phyloP scores from a whole-genome alignment of 2,888 invertebrate genomes.

The Syritta pipiens region DNA sequence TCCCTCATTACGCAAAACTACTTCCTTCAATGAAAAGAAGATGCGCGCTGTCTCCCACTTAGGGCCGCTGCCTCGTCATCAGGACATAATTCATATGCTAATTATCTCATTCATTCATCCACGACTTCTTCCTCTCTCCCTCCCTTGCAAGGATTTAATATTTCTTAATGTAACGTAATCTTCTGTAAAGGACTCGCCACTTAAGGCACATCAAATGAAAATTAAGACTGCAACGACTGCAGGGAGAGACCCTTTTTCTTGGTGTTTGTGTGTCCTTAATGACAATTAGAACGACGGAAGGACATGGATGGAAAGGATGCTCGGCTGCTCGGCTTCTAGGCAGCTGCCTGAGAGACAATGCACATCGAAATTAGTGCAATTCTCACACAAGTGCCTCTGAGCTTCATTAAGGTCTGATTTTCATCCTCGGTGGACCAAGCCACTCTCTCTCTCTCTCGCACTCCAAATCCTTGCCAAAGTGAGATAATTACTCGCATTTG shows the following conservation, averaged over 20 bases:
- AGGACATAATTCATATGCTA: constrained; percentile 55
- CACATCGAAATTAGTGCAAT: constrained; percentile 56
- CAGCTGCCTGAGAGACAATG: too few species aligned
- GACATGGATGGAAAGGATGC: constrained; percentile 11
- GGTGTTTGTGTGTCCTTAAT: constrained; percentile 38
- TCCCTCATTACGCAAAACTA: constrained; percentile 19
- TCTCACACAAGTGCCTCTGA: constrained; percentile 39
- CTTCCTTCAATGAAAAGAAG: constrained; percentile 5
- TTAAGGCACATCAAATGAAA: constrained; percentile 56
- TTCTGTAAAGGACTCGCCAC: constrained; percentile 54
- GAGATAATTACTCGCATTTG: constrained; percentile 63
- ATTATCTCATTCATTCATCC: constrained; percentile 63
- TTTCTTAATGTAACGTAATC: constrained; percentile 69
- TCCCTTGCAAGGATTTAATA: constrained; percentile 58
- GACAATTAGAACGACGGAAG: constrained; percentile 26
- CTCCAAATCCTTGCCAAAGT: constrained; percentile 52
- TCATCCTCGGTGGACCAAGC: constrained; percentile 20
- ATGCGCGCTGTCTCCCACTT: constrained; percentile 2
- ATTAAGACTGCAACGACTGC: constrained; percentile 40
- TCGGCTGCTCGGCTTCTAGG: too few species aligned
- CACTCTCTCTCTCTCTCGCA: not conserved
- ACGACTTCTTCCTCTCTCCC: constrained; percentile 16
- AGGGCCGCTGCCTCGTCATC: constrained; percentile 14
- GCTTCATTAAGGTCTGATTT: constrained; percentile 64
- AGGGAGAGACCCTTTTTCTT: too few species aligned